phyloP scores from a whole-genome alignment of 2,888 invertebrate genomes.

The Anodontia alba region DNA sequence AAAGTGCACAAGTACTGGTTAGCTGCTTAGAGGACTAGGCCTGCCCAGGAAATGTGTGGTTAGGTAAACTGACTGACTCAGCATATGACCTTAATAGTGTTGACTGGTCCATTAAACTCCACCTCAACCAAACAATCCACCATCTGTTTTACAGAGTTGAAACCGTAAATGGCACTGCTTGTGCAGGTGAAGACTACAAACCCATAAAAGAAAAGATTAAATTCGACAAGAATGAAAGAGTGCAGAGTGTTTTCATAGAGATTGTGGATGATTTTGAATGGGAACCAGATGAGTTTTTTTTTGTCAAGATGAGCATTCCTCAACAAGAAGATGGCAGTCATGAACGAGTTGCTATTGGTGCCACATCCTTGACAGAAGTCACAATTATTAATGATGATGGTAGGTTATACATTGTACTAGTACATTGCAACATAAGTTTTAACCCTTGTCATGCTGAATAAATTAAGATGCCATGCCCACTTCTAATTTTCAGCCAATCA shows the following conservation, averaged over 20 bases:
- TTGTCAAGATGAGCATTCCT: constrained; percentile 85
- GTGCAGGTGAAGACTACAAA: constrained; percentile 86
- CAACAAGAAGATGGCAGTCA: constrained; percentile 49
- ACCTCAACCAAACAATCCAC: no score
- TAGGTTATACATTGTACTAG: constrained; percentile 75
- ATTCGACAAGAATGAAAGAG: constrained; percentile 86
- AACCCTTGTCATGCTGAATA: no score
- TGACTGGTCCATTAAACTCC: no score
- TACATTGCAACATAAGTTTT: no score
- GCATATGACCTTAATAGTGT: no score
- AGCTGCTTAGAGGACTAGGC: no score
- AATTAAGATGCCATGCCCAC: no score
- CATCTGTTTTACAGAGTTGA: constrained; percentile 85
- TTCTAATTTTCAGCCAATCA: no score
- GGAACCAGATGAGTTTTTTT: constrained; percentile 88
- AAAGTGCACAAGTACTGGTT: no score
- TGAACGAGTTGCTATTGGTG: constrained; percentile 85
- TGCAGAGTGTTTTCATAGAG: constrained; percentile 86
- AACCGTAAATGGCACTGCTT: constrained; percentile 87
- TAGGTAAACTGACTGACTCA: no score
- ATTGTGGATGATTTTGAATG: constrained; percentile 87
- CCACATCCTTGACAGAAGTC: constrained; percentile 87
- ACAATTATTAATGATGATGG: constrained; percentile 88
- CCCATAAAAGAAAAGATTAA: constrained; percentile 86
- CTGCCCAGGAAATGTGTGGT: no score